phyloP scores from a whole-genome alignment of 2,888 invertebrate genomes.

The Bedellia somnulentella region DNA sequence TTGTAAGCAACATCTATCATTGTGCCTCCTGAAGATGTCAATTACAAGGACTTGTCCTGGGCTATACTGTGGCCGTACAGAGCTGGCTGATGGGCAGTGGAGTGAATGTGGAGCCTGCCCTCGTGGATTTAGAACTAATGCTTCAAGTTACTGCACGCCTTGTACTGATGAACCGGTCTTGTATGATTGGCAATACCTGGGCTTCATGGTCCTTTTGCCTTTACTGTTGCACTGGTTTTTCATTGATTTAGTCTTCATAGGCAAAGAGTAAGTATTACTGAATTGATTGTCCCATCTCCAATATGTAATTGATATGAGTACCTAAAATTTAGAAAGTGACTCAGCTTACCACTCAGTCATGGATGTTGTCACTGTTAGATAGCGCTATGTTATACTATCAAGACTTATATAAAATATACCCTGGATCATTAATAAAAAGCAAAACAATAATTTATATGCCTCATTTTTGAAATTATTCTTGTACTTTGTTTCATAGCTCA shows the following conservation, averaged over 20 bases:
- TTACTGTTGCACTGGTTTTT: conserved; percentile 90
- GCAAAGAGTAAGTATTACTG: conserved; percentile 60
- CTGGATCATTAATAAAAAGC: too few species aligned
- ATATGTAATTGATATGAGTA: too few species aligned
- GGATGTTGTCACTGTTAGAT: too few species aligned
- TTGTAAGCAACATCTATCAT: too few species aligned
- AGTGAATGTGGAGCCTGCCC: conserved; percentile 87
- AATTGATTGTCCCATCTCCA: conserved; percentile 1
- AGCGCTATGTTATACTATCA: too few species aligned
- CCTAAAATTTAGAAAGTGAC: too few species aligned
- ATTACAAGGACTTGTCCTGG: conserved; percentile 71
- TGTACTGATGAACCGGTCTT: conserved; percentile 76
- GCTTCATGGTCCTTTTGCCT: conserved; percentile 90
- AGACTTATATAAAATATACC: too few species aligned
- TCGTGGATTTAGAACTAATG: conserved; percentile 75
- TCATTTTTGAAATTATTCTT: too few species aligned
- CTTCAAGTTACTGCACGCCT: conserved; percentile 71
- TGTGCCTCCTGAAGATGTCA: conserved; percentile 24
- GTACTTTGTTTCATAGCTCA: too few species aligned
- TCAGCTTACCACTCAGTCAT: too few species aligned
- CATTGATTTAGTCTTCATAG: conserved; percentile 80
- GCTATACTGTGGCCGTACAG: conserved; percentile 77
- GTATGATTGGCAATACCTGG: conserved; percentile 93
- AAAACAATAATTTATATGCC: too few species aligned
- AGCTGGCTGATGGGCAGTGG: conserved; percentile 66